Evolutionary conservation across 2,113 vertebrate genomes (phyloP), one percentile per base, ranked within the genome.

Genomic region (Scolopax mira): DNA sequence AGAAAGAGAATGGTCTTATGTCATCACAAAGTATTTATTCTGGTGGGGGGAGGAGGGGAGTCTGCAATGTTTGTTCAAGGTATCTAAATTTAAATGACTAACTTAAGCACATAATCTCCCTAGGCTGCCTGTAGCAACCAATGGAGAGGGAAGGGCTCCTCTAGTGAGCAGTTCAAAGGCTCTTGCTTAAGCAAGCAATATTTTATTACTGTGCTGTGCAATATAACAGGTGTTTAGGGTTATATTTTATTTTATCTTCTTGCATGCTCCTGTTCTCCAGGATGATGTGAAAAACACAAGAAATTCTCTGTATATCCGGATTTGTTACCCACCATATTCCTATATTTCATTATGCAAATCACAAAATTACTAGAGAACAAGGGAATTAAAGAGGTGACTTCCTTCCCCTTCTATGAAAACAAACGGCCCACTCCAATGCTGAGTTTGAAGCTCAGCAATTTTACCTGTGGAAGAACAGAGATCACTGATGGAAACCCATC

Each of bases 11-110:
- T 25, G 22, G 16, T 44, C 61, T 86, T 67, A 61, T 21, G 35
- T 67, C 7, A 0, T 92, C 42, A 8, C 30, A 14, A 83, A 80
- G 60, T 75, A 35, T 90, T 96, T 94, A 67, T 77, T 91, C 65
- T 87, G 64, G n/a, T 48, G 27, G 55, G 65, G 60, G 69, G 77
- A 96, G 80, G 55, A 94, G 77, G 77, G 39, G 58, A 95, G 22
- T 13, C 73, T 90, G 58, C 4, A 11, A 37, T 94, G 91, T 96
- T 96, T 97, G 69, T 71, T 93, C 83, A 92, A 72, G 80, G 80
- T 90, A 84, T 90, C 93, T 95, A 90, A 96, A 90, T 95, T 89
- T 94, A 90, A 96, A 89, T 89, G 1, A 81, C 89, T 89, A 81
- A 87, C 72, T 95, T 89, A 78, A 89, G 80, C 48, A 93, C 89